phyloP scores from a whole-genome alignment of 2,888 invertebrate genomes.

The Trachelus stipa region DNA sequence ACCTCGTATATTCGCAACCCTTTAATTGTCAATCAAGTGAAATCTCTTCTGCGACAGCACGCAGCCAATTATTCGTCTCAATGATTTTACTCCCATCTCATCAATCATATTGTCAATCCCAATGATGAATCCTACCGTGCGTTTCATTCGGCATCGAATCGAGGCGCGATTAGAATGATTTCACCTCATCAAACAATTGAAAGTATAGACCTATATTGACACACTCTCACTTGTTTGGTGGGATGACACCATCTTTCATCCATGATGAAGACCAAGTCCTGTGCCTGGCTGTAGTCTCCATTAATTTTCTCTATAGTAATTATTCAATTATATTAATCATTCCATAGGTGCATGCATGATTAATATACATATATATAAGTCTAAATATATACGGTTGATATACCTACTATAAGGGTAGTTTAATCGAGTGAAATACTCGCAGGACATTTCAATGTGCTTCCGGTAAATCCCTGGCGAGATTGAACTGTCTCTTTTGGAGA shows the following conservation, averaged over 20 bases:
- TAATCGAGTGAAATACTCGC: conserved; percentile 11
- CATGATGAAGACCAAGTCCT: background rate
- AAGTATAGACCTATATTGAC: conserved; percentile 66
- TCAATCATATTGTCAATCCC: background rate
- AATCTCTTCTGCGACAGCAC: conserved; percentile 41
- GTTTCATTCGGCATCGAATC: conserved; percentile 19
- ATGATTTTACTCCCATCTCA: background rate
- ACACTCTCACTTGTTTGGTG: conserved; percentile 68
- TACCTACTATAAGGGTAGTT: background rate
- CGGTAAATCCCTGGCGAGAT: conserved; percentile 52
- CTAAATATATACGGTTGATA: background rate
- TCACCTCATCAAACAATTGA: conserved; percentile 68
- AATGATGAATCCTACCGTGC: background rate
- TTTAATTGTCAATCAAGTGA: conserved; percentile 53
- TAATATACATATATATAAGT: background rate
- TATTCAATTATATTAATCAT: background rate
- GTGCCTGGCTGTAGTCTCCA: conserved; percentile 16
- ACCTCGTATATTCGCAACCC: conserved; percentile 25
- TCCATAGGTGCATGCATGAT: background rate
- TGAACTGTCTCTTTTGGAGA: conserved; percentile 52
- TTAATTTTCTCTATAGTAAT: background rate
- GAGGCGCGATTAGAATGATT: conserved; percentile 52
- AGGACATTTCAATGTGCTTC: conserved; percentile 39
- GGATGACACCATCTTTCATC: conserved; percentile 61
- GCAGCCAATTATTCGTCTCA: conserved; percentile 1